These are phyloP conservation scores for Myxocyprinus asiaticus DNA, from an alignment of 2,113 vertebrate species.

Conservation along the genomic window DNA sequence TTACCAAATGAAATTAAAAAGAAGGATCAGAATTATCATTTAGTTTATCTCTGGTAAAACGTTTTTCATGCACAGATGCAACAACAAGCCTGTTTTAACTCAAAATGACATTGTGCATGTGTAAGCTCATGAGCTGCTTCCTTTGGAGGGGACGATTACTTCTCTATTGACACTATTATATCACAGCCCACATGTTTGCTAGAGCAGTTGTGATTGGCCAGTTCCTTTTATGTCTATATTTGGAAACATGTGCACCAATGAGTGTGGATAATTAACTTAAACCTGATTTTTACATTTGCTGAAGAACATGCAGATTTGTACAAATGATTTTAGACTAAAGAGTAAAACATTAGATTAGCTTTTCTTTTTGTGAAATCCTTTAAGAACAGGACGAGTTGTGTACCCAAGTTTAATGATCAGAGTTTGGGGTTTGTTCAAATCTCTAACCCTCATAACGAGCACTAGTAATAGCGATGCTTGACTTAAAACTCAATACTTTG, in stretches of 20 bases:
- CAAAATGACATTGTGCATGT: background rate
- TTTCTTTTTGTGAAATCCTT: too few relatives aligned
- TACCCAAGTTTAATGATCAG: too few relatives aligned
- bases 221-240: constrained; percentile 73
- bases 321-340: too few relatives aligned
- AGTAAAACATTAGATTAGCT: too few relatives aligned
- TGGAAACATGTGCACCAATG: constrained; percentile 60
- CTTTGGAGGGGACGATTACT: constrained; percentile 35
- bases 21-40: background rate
- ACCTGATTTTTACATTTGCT: background rate
- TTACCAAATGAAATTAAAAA: too few relatives aligned
- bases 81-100: background rate
- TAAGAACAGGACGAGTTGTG: too few relatives aligned
- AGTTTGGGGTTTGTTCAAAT: too few relatives aligned
- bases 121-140: constrained; percentile 12
- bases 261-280: constrained; percentile 21
- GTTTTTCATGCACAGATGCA: background rate
- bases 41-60: background rate
- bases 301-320: too few relatives aligned
- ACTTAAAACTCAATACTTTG: too few relatives aligned
- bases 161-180: constrained; percentile 19
- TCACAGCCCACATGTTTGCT: constrained; percentile 18
- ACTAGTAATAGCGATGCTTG: too few relatives aligned
- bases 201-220: constrained; percentile 53
- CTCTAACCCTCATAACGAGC: too few relatives aligned